Base-by-base conservation (phyloP, 2,797 vertebrate species). In the Thalassophryne amazonica region DNA sequence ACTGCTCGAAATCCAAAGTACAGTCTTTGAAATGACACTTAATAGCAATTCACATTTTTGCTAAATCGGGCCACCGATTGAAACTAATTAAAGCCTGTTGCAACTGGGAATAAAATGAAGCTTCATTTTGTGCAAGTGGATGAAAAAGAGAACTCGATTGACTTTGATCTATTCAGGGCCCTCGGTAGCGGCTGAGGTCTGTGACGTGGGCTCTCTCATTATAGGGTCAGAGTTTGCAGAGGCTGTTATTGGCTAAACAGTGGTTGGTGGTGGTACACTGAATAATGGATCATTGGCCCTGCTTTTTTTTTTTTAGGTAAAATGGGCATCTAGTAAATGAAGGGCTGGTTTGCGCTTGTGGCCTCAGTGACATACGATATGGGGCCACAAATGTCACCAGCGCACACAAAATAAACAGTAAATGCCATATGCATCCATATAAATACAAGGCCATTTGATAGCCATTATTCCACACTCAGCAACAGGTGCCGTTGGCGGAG, bases 201-300 rank as follows among this genome's bases (percentile, higher is more conserved):
- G 33, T 73, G 73, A 79, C 60, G 57, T 48, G 58, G 56, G 73
- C 65, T 67, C 63, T 72, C 43, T 84, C 66, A 85, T 86, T 84
- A 88, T 73, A 84, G 73, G 72, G 35, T 43, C 34, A 16, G 22
- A 47, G 63, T 67, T 79, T 64, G 39, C 40, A 54, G 17, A 67
- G 53, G 65, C 69, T 78, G 62, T 69, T 72, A 76, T 69, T 84
- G 73, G 67, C 70, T 69, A 78, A 86, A 80, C 70, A 82, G 77
- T 66, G 80, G 76, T 51, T 66, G 54, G 52, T 67, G 62, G 53
- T 75, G 54, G 58, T 59, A 51, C 39, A 30, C 12, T 71, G 59
- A 84, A 82, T 82, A 86, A 86, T 80, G 77, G 73, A 81, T 65
- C 72, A 83, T 67, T 72, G 76, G 53, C 39, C 42, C 49, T 17